Conservation (phyloP, 1,140 invertebrate species). For the Meloidogyne chitwoodi region DNA sequence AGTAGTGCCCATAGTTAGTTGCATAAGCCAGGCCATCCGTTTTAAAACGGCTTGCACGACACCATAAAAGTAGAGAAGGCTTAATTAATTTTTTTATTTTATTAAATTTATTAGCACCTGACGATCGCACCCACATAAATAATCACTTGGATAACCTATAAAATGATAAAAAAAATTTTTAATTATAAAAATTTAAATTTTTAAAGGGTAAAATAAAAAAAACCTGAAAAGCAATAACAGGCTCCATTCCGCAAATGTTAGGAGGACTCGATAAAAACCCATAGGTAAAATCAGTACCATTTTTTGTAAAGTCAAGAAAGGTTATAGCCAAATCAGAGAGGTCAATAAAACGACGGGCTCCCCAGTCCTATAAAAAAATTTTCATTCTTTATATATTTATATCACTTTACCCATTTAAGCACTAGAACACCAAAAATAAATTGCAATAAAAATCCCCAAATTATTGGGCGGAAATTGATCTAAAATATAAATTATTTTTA, state of each 20-base stretch:
- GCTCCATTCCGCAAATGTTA: slow-evolving; percentile 69
- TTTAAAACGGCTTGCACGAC: slow-evolving; percentile 64
- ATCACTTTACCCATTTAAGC: slow-evolving; percentile 69
- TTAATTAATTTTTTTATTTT: no score
- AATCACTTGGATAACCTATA: slow-evolving; percentile 62
- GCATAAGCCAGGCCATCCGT: slow-evolving; percentile 15
- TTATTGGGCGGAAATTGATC: slow-evolving; percentile 73
- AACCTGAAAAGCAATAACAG: slow-evolving; percentile 68
- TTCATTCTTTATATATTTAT: background rate
- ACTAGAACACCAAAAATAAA: slow-evolving; percentile 79
- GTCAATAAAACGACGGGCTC: slow-evolving; percentile 74
- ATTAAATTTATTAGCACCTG: no score
- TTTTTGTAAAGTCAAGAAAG: slow-evolving; percentile 75
- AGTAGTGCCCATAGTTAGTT: slow-evolving; percentile 69
- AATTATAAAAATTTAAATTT: background rate
- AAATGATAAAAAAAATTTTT: slow-evolving; percentile 11
- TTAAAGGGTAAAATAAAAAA: slow-evolving; percentile 33
- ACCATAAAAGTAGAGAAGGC: slow-evolving; percentile 79
- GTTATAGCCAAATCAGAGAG: slow-evolving; percentile 69
- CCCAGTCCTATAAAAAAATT: slow-evolving; percentile 61
- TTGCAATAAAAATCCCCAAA: slow-evolving; percentile 76
- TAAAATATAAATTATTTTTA: slow-evolving; percentile 49
- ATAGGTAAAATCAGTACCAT: slow-evolving; percentile 79
- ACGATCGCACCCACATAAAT: slow-evolving; percentile 48
- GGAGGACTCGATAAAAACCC: slow-evolving; percentile 64